These are phyloP conservation scores for Sycophila sp. DNA, from an alignment of 1,140 invertebrate genomes.

Conservation along the genomic window DNA sequence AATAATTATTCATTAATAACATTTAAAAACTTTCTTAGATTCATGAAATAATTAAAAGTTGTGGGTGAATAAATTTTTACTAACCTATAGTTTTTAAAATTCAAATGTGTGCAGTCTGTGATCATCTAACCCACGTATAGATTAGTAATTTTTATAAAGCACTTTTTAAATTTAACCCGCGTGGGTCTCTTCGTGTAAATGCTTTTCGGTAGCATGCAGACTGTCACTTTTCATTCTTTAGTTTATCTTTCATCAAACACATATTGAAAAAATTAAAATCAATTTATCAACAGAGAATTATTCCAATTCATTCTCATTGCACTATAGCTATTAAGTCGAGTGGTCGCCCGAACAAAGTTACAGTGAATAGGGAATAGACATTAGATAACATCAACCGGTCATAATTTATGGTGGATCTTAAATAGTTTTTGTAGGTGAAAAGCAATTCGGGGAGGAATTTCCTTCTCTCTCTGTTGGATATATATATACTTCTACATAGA, in stretches of 20 bases:
- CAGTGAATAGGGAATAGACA: background rate
- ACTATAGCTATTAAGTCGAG: background rate
- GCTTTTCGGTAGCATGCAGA: background rate
- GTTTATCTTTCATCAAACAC: background rate
- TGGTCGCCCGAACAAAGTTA: background rate
- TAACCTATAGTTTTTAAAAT: no score
- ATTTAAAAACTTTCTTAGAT: no score
- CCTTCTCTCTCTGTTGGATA: no score
- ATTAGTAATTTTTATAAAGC: no score
- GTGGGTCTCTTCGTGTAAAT: no score
- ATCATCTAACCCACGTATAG: no score
- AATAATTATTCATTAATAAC: no score
- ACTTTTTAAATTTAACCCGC: no score
- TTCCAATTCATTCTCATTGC: conserved; percentile 9
- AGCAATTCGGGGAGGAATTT: background rate
- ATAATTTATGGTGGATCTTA: background rate
- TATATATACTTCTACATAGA: no score
- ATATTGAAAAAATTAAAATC: conserved; percentile 5
- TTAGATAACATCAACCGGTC: background rate
- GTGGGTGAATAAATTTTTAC: no score
- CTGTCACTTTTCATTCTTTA: background rate
- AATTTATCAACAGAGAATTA: conserved; percentile 8
- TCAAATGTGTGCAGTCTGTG: no score
- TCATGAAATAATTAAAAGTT: no score
- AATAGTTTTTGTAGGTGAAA: background rate